A percentile compares a stretch with the other conserved stretches of the same genome.
Conservation (phyloP, 2,113 vertebrate genomes). For the Odocoileus virginianus region DNA sequence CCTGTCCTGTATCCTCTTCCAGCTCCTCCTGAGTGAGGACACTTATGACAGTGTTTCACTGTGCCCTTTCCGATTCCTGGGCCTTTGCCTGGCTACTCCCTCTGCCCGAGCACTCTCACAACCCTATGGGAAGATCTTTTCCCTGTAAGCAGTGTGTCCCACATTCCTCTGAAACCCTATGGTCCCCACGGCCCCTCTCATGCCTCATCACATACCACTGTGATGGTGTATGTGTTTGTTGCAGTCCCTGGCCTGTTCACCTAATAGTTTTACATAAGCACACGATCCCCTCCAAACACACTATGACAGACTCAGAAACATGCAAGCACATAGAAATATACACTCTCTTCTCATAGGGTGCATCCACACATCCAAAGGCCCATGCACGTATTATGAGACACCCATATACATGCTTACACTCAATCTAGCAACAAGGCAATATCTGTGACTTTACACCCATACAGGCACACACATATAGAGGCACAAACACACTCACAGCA, state of each 20-base stretch:
- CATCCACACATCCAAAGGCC: background rate
- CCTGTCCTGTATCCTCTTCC: background rate
- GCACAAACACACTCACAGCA: background rate
- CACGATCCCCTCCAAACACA: background rate
- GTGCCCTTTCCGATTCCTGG: background rate
- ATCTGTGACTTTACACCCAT: background rate
- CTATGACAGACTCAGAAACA: background rate
- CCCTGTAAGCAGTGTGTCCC: background rate
- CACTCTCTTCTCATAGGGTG: background rate
- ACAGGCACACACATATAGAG: background rate
- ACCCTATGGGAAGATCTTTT: background rate
- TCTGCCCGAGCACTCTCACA: background rate
- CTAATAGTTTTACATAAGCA: background rate
- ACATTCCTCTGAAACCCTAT: background rate
- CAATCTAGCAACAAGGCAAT: background rate
- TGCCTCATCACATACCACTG: background rate
- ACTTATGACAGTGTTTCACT: fast-evolving
- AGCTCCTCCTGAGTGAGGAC: background rate
- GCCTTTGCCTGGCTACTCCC: background rate
- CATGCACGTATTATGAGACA: background rate
- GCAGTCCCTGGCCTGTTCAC: background rate
- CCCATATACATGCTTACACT: background rate
- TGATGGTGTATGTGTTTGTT: background rate
- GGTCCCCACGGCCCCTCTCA: background rate
- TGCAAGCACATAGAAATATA: background rate